These are phyloP conservation scores for Lithosia quadra DNA, from an alignment of 2,888 invertebrate species.

Conservation along the genomic window DNA sequence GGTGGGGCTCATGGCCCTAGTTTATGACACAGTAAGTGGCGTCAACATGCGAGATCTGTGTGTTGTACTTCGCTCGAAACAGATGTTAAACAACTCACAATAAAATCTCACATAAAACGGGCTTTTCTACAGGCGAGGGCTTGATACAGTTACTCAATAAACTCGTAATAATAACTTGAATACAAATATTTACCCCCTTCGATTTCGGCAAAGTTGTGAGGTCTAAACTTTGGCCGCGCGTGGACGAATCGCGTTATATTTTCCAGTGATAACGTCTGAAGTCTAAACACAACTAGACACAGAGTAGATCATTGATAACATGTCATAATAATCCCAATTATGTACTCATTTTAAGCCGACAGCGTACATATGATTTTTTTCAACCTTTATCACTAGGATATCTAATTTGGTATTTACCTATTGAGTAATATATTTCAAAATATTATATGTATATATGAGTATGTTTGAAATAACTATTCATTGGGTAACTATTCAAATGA, in stretches of 20 bases:
- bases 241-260: too few species aligned
- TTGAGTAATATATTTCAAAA: neutral
- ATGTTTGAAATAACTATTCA: neutral
- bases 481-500: neutral
- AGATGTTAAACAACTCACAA: constrained; percentile 7
- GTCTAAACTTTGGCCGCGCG: too few species aligned
- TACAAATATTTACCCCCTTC: neutral
- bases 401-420: neutral
- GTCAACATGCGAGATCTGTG: neutral
- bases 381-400: neutral
- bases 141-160: neutral
- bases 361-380: neutral
- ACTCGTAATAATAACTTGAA: neutral
- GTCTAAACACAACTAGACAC: neutral
- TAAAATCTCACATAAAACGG: neutral
- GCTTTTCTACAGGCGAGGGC: neutral
- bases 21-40: neutral
- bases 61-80: constrained; percentile 1
- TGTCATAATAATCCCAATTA: too few species aligned
- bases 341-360: too few species aligned
- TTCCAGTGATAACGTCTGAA: too few species aligned
- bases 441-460: neutral
- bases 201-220: neutral
- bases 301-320: too few species aligned
- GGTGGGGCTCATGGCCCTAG: neutral